Evolutionary conservation across 2,797 vertebrate species (phyloP), one percentile per base, ranked within the genome.

Genomic region (Alca torda): DNA sequence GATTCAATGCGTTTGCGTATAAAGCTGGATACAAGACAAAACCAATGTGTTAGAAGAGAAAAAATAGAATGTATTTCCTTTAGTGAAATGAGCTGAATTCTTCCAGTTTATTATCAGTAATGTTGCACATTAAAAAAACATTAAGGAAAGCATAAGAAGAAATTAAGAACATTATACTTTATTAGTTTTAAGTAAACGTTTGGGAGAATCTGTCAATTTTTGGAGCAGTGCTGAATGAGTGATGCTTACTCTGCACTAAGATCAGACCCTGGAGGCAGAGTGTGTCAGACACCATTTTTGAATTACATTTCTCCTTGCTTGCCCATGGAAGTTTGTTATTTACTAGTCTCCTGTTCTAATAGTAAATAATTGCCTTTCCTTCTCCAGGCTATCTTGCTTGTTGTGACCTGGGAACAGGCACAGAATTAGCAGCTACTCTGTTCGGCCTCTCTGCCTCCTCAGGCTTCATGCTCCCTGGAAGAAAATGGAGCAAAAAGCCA

Each of bases 141-240:
- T 39, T 60, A 82, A 54, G 33, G 16, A 84, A 92, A 82, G 67
- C 4, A 21, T 24, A 80, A 48, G 14, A 90, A 48, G 16, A 74
- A 85, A 85, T 82, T 53, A 63, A 53, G 33, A 68, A 28, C 21
- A 67, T 45, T 80, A 33, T 14, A 30, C 39, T 70, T 82, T 50
- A 69, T 61, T 72, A 46, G 21, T 59, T 91, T 86, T 79, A 89
- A 88, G 48, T 69, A 81, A 91, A 73, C 8, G 30, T 87, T 82
- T 85, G 10, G 6, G 20, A 74, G 24, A 83, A 7, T 30, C 24
- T 76, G 51, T 48, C 48, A 77, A 5, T 48, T 89, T 87, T 35
- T 86, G 39, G 41, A 89, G 19, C 16, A 74, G 14, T 33, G 20
- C 2, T 74, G 25, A 63, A 15, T 53, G 45, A 70, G 5, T 50